phyloP scores from a whole-genome alignment of 2,113 vertebrate species.

The Campylorhamphus procurvoides region DNA sequence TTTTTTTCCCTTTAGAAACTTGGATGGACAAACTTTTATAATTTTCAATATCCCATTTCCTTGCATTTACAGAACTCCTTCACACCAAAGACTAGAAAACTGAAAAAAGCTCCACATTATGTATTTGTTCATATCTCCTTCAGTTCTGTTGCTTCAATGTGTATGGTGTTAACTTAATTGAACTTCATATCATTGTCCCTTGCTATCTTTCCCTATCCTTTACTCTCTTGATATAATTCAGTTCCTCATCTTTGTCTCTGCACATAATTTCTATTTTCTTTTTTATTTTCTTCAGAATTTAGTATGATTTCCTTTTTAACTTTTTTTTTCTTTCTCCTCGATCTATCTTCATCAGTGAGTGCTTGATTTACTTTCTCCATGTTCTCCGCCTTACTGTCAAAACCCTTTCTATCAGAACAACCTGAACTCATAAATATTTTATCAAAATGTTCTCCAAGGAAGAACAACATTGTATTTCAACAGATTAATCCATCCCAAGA shows the following conservation, averaged over 20 bases:
- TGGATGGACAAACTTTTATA: background rate
- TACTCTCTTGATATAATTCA: background rate
- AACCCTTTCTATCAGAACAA: background rate
- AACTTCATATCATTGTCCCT: background rate
- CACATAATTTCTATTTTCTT: background rate
- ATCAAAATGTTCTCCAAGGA: background rate
- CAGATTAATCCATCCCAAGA: background rate
- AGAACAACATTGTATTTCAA: background rate
- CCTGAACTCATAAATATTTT: background rate
- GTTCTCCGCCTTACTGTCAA: background rate
- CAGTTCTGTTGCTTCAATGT: background rate
- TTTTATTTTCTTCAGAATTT: background rate
- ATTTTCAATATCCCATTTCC: background rate
- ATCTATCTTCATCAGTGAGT: background rate
- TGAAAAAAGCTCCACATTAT: background rate
- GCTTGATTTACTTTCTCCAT: background rate
- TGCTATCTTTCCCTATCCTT: background rate
- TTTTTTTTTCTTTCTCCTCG: background rate
- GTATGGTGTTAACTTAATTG: background rate
- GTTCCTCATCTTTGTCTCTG: background rate
- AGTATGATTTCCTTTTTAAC: background rate
- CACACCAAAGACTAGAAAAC: background rate
- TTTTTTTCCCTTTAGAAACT: background rate
- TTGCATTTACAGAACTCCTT: background rate
- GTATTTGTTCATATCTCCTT: background rate